Base-by-base conservation (phyloP, 2,797 vertebrate species). In the Pempheris klunzingeri region DNA sequence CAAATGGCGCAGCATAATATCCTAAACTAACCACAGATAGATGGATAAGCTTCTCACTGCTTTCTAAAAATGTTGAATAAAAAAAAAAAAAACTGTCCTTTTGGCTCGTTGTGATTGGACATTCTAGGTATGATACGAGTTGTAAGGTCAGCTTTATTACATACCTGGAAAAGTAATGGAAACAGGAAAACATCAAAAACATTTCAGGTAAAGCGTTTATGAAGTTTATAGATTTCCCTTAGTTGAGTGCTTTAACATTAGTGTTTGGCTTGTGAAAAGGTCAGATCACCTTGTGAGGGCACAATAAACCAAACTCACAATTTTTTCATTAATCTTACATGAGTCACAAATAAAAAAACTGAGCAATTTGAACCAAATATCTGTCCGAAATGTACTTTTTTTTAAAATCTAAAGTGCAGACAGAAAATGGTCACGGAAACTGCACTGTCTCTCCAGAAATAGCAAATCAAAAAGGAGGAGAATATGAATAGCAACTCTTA, bases 391-490 rank as follows among this genome's bases (percentile, higher is more conserved):
- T 73, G 52, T 26, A 50, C 61, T 50, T 71, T 81, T 83, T 64
- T n/a, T n/a, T n/a, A n/a, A n/a, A n/a, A 63, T 54, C 61, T 15
- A 24, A 71, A 20, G 22, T 4, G 22, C 34, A 32, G 82, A 57
- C 54, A 62, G 52, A 76, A 65, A 62, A 59, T 74, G 66, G 70
- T 65, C 13, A 5, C 63, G 47, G 68, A 71, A 83, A 82, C 24
- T 28, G 6, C 24, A 50, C 71, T 28, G 74, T 82, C 49, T 57
- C 38, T 90, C 78, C 79, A 81, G 64, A 64, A 84, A 77, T 67
- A 69, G 82, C 77, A 80, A 82, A 83, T 85, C 74, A 68, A 22
- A 75, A 86, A 73, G 39, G 59, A 78, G 34, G 41, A 78, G 70
- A 81, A 73, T 39, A 61, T 72, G 77, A 85, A 84, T 75, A 78